Evolutionary conservation across 1,140 invertebrate species (phyloP), one percentile per base, ranked within the genome.

Genomic region (Drosophila azteca): DNA sequence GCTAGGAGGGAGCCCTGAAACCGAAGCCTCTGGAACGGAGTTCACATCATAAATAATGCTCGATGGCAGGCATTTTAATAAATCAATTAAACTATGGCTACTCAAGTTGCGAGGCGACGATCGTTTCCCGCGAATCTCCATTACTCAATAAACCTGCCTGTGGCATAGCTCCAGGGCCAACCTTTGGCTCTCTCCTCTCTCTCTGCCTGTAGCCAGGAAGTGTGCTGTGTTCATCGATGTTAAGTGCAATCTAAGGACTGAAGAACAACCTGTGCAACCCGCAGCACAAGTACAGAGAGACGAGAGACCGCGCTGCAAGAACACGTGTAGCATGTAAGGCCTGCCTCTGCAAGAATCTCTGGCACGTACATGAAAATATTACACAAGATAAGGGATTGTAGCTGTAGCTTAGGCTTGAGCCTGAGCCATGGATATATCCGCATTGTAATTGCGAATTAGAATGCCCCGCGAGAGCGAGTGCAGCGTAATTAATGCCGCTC

Each of bases 291-390:
- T 50, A 22, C 29, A 22, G 2, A 22, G 54, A 15, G 54, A 31
- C 20, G n/a, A 8, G n/a, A 26, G n/a, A n/a, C 17, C 20, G 20
- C 17, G 22, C 29, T 26, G 49, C 50, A 44, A 44, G 53, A 77
- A 88, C 83, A 87, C 79, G 79, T 87, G 83, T 87, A 62, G 67
- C 73, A 39, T 39, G 35, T 13, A 39, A 39, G 5, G 35, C 35
- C 76, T 67, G 59, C 58, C 73, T 61, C 65, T 22, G 46, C 48
- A 78, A 61, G 59, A 77, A 64, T 85, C 71, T 87, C 78, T 79
- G 82, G 82, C 82, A 85, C 82, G 82, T 85, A 85, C 82, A 87
- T 78, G 68, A 82, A 85, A 78, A 85, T 85, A 85, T 87, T 87
- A 82, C 74, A 70, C 65, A 52, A 87, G 83, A 87, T 87, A 87